These are phyloP conservation scores for Eupsilia transversa DNA, from an alignment of 2,888 invertebrate genomes.

Conservation along the genomic window DNA sequence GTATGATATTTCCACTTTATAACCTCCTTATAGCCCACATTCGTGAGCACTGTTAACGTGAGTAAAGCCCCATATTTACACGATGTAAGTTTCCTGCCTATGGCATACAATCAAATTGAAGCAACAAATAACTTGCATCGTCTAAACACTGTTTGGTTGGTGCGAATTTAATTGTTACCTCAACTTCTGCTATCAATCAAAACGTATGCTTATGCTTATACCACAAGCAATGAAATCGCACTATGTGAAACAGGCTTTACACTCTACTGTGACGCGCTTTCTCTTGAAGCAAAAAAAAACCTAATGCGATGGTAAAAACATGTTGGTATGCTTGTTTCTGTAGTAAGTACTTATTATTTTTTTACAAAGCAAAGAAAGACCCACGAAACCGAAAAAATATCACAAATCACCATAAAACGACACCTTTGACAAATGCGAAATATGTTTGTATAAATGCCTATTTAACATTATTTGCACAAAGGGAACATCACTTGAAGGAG, in stretches of 20 bases:
- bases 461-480: conserved; percentile 76
- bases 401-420: conserved; percentile 63
- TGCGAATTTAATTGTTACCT: background rate
- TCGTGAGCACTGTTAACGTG: conserved; percentile 8
- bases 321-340: background rate
- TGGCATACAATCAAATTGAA: background rate
- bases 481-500: conserved; percentile 75
- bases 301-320: background rate
- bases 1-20: conserved; percentile 70
- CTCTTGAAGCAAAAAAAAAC: conserved; percentile 21
- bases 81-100: background rate
- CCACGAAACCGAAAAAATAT: conserved; percentile 38
- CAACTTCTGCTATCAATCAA: too few relatives aligned
- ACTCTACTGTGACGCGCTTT: background rate
- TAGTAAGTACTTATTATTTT: conserved; percentile 20
- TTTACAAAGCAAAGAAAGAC: conserved; percentile 23
- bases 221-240: background rate
- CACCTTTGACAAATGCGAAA: conserved; percentile 65
- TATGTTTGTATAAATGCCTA: conserved; percentile 69
- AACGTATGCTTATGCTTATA: background rate
- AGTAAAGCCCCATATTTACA: background rate
- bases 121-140: too few relatives aligned
- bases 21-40: conserved; percentile 46
- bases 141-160: background rate
- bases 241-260: background rate